phyloP scores from a whole-genome alignment of 2,888 invertebrate genomes.

The Electrophaes corylata region DNA sequence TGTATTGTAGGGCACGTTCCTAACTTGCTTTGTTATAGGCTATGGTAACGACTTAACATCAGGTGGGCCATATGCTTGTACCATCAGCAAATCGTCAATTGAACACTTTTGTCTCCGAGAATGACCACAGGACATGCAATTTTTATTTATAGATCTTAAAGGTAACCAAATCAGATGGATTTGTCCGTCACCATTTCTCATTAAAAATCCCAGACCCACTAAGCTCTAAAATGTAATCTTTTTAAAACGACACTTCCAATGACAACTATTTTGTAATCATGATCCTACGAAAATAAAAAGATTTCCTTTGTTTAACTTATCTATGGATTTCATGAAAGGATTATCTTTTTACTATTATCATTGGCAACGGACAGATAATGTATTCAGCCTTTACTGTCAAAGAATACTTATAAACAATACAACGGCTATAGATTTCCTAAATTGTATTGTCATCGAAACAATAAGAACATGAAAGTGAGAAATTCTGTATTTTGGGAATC shows the following conservation, averaged over 20 bases:
- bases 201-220: no score
- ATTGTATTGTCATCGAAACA: slow-evolving; percentile 20
- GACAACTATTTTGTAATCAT: slow-evolving; percentile 12
- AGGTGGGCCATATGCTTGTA: no score
- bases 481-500: slow-evolving; percentile 4
- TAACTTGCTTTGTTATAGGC: no score
- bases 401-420: background rate
- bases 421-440: slow-evolving; percentile 1
- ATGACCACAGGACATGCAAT: no score
- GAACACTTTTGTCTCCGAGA: no score
- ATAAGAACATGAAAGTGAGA: slow-evolving; percentile 15
- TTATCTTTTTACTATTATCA: slow-evolving; percentile 25
- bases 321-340: slow-evolving; percentile 21
- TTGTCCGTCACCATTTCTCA: background rate
- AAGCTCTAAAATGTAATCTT: slow-evolving; percentile 21
- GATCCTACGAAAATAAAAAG: slow-evolving; percentile 17
- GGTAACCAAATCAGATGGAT: no score
- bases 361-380: no score
- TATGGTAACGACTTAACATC: no score
- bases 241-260: slow-evolving; percentile 25
- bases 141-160: no score
- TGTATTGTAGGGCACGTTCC: no score
- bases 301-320: slow-evolving; percentile 20
- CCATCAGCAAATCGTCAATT: no score
- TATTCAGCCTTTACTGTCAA: no score